Percentiles rank a stretch among this genome's conserved stretches.
Conservation (phyloP, 1,140 invertebrate species). For the Polypedilum pembai region DNA sequence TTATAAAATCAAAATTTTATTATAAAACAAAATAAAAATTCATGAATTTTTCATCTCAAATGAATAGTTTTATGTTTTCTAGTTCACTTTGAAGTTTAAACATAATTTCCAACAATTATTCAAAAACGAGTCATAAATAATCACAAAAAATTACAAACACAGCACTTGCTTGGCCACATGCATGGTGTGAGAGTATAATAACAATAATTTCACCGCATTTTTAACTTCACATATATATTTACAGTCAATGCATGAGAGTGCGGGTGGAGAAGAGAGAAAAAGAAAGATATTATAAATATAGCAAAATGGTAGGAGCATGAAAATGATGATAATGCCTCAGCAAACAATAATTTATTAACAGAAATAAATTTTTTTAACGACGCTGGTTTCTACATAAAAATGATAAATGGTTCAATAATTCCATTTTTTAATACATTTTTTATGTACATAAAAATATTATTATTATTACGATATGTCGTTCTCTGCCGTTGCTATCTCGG, state of each 20-base stretch:
- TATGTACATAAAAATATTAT: slow-evolving; percentile 24
- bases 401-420: slow-evolving; percentile 25
- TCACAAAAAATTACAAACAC: too few relatives aligned
- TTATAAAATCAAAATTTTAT: too few relatives aligned
- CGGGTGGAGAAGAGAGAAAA: not conserved
- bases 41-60: too few relatives aligned
- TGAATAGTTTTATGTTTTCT: too few relatives aligned
- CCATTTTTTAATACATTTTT: slow-evolving; percentile 20
- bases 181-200: too few relatives aligned
- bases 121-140: too few relatives aligned
- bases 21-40: too few relatives aligned
- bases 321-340: slow-evolving; percentile 22
- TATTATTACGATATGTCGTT: slow-evolving; percentile 4
- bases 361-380: slow-evolving; percentile 28
- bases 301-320: not conserved
- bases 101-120: too few relatives aligned
- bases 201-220: too few relatives aligned
- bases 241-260: not conserved
- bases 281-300: not conserved
- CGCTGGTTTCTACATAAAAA: slow-evolving; percentile 24
- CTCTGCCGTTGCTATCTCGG: not conserved
- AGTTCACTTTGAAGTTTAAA: too few relatives aligned
- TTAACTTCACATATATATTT: too few relatives aligned
- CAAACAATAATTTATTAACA: slow-evolving; percentile 27
- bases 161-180: too few relatives aligned